These are phyloP conservation scores for Drosophila robusta DNA, from an alignment of 2,888 invertebrate species.

Conservation along the genomic window DNA sequence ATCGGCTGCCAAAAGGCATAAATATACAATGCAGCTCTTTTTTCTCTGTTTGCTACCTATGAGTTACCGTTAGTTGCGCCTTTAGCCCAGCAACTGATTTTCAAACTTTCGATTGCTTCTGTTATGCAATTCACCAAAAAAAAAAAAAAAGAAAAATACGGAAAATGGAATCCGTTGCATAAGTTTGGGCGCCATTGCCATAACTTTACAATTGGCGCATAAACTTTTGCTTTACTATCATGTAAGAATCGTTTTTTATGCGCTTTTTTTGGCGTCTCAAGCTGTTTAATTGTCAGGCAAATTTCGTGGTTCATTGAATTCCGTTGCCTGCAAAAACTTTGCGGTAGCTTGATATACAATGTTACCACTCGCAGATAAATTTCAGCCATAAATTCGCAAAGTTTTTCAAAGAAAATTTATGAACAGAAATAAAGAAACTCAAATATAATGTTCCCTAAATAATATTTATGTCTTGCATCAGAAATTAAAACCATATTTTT, in stretches of 20 bases:
- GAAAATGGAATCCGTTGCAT: constrained; percentile 55
- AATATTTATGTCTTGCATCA: constrained; percentile 7
- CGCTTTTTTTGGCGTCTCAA: constrained; percentile 44
- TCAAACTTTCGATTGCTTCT: constrained; percentile 66
- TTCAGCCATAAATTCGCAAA: constrained; percentile 31
- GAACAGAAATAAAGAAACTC: not conserved
- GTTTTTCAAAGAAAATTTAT: constrained; percentile 8
- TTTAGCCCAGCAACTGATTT: constrained; percentile 39
- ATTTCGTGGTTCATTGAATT: constrained; percentile 72
- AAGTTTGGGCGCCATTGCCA: constrained; percentile 64
- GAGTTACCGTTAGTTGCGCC: constrained; percentile 35
- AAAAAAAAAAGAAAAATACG: not conserved
- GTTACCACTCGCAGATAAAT: constrained; percentile 26
- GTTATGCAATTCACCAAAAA: constrained; percentile 38
- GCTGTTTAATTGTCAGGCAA: constrained; percentile 75
- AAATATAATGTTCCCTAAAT: not conserved
- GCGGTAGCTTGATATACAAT: constrained; percentile 26
- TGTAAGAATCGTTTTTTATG: constrained; percentile 50
- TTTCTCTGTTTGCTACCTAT: constrained; percentile 28
- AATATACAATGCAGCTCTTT: constrained; percentile 65
- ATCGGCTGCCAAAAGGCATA: constrained; percentile 65
- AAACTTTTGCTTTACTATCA: constrained; percentile 65
- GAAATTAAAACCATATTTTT: constrained; percentile 9
- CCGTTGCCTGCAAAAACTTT: constrained; percentile 49
- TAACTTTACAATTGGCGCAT: constrained; percentile 64